A percentile compares a stretch with the other conserved stretches of the same genome.
phyloP scores from a whole-genome alignment of 1,140 invertebrate genomes.

The Octopus bimaculoides region DNA sequence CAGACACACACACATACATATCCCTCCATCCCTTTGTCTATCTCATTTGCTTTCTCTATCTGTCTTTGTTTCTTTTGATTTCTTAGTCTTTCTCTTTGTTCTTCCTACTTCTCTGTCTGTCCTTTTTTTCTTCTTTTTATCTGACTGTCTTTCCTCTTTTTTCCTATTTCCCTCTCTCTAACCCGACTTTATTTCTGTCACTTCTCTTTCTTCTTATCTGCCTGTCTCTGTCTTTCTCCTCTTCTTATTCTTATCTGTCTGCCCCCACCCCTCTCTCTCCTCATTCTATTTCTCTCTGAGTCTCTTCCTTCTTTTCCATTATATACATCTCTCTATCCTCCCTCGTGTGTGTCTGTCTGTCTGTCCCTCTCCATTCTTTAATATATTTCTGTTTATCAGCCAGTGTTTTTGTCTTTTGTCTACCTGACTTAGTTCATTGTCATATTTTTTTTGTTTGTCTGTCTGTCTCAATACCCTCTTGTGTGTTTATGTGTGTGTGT shows the following conservation, averaged over 20 bases:
- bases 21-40: not conserved
- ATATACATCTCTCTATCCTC: not conserved
- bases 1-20: too few species aligned
- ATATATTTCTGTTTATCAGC: too few species aligned
- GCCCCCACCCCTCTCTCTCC: not conserved
- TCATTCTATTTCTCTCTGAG: too few species aligned
- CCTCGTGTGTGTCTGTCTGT: conserved; percentile 11
- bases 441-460: too few species aligned
- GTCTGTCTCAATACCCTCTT: too few species aligned
- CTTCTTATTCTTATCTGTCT: not conserved
- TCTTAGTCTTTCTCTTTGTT: not conserved
- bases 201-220: not conserved
- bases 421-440: too few species aligned
- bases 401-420: too few species aligned
- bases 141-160: not conserved
- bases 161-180: conserved; percentile 17
- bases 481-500: too few species aligned
- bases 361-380: not conserved
- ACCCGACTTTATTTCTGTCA: not conserved
- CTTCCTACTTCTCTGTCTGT: not conserved
- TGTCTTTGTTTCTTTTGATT: not conserved
- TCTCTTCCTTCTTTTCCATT: conserved; percentile 11
- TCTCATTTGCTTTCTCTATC: not conserved
- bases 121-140: not conserved
- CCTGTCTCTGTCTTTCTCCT: not conserved